Percentiles rank a stretch among this genome's conserved stretches.
Evolutionary conservation across 1,140 invertebrate species (phyloP).

Genomic region (Manduca sexta): DNA sequence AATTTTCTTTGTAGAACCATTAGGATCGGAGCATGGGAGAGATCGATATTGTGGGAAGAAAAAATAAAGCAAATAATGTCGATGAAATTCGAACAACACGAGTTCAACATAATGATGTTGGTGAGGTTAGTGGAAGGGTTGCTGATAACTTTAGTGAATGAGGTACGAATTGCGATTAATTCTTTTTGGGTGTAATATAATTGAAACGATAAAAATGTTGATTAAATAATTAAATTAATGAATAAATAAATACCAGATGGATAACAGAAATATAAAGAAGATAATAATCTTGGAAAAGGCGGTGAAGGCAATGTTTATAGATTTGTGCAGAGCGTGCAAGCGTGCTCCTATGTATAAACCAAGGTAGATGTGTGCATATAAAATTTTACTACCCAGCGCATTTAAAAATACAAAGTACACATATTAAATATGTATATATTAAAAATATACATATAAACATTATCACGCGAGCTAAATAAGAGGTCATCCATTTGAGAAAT

Average conservation of each 20-base stretch:
- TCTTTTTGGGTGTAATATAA: neutral
- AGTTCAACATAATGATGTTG: conserved; percentile 45
- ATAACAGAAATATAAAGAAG: conserved; percentile 50
- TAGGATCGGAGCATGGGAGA: conserved; percentile 57
- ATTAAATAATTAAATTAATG: conserved; percentile 4
- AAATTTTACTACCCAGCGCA: too few species aligned
- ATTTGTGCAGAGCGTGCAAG: conserved; percentile 26
- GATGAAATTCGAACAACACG: conserved; percentile 28
- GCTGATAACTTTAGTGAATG: conserved; percentile 47
- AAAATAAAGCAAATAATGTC: conserved; percentile 40
- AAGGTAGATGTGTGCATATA: too few species aligned
- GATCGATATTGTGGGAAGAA: conserved; percentile 53
- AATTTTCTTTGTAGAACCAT: conserved; percentile 32
- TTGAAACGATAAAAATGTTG: neutral
- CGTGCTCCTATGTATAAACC: conserved; percentile 34
- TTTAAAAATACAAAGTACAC: too few species aligned
- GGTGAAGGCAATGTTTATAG: conserved; percentile 39
- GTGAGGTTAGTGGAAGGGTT: conserved; percentile 60
- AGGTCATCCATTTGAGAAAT: too few species aligned
- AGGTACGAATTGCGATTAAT: conserved; percentile 22
- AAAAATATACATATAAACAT: too few species aligned
- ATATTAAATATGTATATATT: too few species aligned
- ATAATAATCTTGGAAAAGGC: conserved; percentile 32
- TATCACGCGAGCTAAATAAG: too few species aligned
- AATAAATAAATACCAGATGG: conserved; percentile 34